Conservation (phyloP, 2,888 invertebrate genomes). For the Arge pagana region DNA sequence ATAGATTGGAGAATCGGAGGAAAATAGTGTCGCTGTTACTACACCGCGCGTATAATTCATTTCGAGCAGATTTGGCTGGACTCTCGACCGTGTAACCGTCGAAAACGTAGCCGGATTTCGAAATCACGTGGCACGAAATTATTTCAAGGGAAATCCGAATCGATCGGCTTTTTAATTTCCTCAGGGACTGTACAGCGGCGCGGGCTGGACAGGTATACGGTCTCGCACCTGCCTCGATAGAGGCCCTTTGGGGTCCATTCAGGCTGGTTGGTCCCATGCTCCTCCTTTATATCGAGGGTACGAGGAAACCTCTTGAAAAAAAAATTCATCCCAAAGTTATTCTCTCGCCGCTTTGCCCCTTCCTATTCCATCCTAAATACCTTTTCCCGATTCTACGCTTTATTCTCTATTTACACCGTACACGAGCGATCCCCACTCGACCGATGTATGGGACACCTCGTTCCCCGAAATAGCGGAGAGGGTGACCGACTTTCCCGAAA, state of each 20-base stretch:
- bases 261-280: constrained; percentile 4
- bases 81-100: too few species aligned
- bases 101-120: too few species aligned
- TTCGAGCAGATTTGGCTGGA: too few species aligned
- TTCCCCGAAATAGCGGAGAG: constrained; percentile 26
- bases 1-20: too few species aligned
- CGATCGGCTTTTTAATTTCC: background rate
- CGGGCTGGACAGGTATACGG: constrained; percentile 6
- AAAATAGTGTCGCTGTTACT: too few species aligned
- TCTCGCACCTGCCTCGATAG: constrained; percentile 20
- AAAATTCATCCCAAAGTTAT: too few species aligned
- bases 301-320: constrained; percentile 5
- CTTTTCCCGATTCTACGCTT: constrained; percentile 26
- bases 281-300: background rate
- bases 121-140: too few species aligned
- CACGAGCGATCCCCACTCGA: constrained; percentile 22
- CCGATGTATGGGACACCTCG: constrained; percentile 10
- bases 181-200: constrained; percentile 9
- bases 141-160: too few species aligned
- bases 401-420: constrained; percentile 30
- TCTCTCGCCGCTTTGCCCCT: background rate
- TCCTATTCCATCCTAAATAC: too few species aligned
- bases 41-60: too few species aligned
- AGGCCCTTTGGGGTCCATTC: constrained; percentile 18
- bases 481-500: too few species aligned